phyloP scores from a whole-genome alignment of 2,113 vertebrate species.

The Callithrix jacchus region DNA sequence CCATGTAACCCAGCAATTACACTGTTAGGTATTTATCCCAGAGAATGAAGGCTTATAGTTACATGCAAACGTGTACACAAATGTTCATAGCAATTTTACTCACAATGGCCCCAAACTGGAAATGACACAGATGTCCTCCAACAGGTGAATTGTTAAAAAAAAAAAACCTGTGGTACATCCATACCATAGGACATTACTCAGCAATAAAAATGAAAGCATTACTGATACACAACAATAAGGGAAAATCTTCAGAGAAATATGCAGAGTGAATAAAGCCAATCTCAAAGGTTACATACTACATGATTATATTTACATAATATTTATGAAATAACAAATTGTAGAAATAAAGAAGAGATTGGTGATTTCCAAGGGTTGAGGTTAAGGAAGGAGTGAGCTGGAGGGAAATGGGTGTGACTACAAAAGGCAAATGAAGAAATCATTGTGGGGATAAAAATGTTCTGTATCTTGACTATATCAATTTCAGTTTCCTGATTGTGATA shows the following conservation, averaged over 20 bases:
- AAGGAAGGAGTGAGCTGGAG: no score
- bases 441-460: neutral
- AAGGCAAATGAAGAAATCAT: neutral
- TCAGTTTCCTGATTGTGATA: neutral
- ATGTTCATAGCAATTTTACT: neutral
- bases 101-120: neutral
- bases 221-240: neutral
- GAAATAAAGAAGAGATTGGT: neutral
- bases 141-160: neutral
- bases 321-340: neutral
- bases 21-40: neutral
- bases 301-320: neutral
- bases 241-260: neutral
- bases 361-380: neutral
- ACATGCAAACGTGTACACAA: neutral
- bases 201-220: neutral
- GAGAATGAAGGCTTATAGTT: neutral
- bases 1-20: neutral
- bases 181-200: neutral
- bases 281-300: neutral
- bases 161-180: neutral
- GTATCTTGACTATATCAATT: neutral
- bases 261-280: neutral
- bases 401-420: accelerated
- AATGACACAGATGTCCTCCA: neutral